phyloP scores from a whole-genome alignment of 2,888 invertebrate genomes.

The Diaperis boleti region DNA sequence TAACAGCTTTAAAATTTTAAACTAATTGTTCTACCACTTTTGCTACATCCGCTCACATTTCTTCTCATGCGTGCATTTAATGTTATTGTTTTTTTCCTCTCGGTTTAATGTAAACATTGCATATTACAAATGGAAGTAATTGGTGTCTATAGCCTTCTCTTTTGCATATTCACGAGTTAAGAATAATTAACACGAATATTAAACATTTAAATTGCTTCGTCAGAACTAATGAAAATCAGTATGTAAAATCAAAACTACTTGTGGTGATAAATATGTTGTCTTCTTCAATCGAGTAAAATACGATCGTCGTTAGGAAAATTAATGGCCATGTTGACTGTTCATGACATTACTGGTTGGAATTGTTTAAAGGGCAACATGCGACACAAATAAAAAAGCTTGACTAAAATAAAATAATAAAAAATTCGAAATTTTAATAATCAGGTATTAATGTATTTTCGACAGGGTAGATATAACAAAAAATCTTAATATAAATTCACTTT shows the following conservation, averaged over 20 bases:
- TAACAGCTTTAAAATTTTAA: constrained; percentile 57
- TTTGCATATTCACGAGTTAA: neutral
- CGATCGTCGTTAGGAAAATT: too few species aligned
- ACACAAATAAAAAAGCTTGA: too few species aligned
- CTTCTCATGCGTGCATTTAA: constrained; percentile 37
- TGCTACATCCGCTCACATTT: constrained; percentile 47
- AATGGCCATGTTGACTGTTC: too few species aligned
- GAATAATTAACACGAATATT: neutral
- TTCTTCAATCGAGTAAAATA: too few species aligned
- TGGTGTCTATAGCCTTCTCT: neutral
- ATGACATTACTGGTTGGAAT: too few species aligned
- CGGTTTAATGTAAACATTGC: too few species aligned
- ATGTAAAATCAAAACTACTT: neutral
- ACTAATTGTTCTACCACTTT: constrained; percentile 54
- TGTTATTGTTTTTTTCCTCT: constrained; percentile 22
- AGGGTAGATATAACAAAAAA: too few species aligned
- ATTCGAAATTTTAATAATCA: too few species aligned
- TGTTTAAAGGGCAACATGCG: too few species aligned
- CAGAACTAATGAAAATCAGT: neutral
- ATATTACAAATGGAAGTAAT: neutral
- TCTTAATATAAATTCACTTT: too few species aligned
- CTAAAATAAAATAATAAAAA: too few species aligned
- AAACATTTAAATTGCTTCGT: neutral
- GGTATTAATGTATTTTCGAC: too few species aligned
- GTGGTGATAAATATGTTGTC: neutral